phyloP scores from a whole-genome alignment of 2,113 vertebrate species.

The Lichenostomus cassidix region DNA sequence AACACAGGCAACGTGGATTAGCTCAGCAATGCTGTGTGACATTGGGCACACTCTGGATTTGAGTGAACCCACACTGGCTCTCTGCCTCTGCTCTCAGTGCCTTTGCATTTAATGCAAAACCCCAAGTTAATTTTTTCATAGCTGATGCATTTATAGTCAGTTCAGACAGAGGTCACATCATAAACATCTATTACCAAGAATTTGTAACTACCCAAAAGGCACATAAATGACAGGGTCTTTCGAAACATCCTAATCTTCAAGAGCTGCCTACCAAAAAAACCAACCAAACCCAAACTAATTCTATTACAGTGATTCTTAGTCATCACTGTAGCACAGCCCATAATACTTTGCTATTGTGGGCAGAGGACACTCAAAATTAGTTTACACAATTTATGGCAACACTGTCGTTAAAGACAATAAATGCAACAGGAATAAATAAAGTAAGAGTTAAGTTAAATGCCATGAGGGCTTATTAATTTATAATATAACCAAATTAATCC shows the following conservation, averaged over 20 bases:
- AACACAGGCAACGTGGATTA: background rate
- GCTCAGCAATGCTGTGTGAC: background rate
- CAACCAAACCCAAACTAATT: background rate
- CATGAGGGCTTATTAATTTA: background rate
- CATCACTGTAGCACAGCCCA: background rate
- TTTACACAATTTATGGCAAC: background rate
- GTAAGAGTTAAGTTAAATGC: background rate
- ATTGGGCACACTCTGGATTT: fast-evolving
- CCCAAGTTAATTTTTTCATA: background rate
- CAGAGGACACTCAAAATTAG: background rate
- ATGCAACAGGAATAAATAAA: conserved; percentile 2
- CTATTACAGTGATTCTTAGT: background rate
- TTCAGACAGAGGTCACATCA: background rate
- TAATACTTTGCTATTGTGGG: background rate
- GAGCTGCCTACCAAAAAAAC: background rate
- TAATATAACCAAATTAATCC: conserved; percentile 7
- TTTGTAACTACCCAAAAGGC: background rate
- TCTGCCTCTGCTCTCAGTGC: background rate
- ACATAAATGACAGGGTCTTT: background rate
- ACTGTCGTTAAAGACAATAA: background rate
- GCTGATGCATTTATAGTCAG: background rate
- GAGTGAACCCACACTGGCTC: background rate
- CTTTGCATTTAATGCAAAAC: background rate
- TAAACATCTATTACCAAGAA: background rate
- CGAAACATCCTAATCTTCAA: background rate